Evolutionary conservation across 1,140 invertebrate genomes (phyloP).

Genomic region (Aphidius ervi): DNA sequence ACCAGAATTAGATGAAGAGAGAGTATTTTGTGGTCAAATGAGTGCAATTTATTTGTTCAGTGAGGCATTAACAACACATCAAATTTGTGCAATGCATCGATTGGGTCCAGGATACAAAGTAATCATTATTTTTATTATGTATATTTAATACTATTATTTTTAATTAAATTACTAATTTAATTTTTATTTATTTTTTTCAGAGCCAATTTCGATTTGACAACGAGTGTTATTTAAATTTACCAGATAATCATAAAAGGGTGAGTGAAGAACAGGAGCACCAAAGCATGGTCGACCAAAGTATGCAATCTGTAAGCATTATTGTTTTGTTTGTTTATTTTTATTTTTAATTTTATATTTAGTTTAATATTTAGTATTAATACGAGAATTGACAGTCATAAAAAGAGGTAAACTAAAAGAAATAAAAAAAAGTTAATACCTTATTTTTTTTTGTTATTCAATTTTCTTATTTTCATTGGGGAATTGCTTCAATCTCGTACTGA

Average conservation of each 20-base stretch:
- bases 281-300: constrained; percentile 56
- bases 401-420: not conserved
- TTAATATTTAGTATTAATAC: constrained; percentile 4
- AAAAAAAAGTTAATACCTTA: no score
- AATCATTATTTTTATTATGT: constrained; percentile 24
- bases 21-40: constrained; percentile 99
- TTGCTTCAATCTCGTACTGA: no score
- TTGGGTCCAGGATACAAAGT: constrained; percentile 97
- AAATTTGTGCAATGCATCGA: constrained; percentile 94
- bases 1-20: constrained; percentile 90
- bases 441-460: no score
- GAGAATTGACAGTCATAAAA: not conserved
- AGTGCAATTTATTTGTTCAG: constrained; percentile 97
- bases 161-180: not conserved
- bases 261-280: constrained; percentile 61
- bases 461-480: no score
- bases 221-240: constrained; percentile 92
- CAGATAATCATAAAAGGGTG: constrained; percentile 94
- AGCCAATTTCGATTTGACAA: constrained; percentile 98
- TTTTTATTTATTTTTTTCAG: constrained; percentile 54
- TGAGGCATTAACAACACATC: constrained; percentile 92
- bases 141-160: not conserved
- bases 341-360: constrained; percentile 17
- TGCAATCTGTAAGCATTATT: constrained; percentile 59
- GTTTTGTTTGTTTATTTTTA: constrained; percentile 44